A percentile compares a stretch with the other conserved stretches of the same genome.
Conservation (phyloP, 2,888 invertebrate species). For the Scaptodrosophila latifasciaeformis region DNA sequence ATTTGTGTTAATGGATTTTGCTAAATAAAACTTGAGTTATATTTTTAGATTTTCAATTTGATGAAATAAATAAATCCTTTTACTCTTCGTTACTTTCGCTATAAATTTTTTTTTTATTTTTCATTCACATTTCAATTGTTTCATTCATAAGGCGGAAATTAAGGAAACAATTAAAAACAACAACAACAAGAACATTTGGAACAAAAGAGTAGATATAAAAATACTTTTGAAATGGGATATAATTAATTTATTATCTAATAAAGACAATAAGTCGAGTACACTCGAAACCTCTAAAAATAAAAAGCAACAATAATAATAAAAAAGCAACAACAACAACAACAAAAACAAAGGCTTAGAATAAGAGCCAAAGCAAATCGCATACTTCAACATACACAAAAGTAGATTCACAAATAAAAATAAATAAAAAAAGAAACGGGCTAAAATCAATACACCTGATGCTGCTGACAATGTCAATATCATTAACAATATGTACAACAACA, state of each 20-base stretch:
- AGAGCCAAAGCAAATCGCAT: conserved; percentile 20
- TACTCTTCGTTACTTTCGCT: too few relatives aligned
- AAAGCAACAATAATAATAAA: neutral
- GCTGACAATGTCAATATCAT: conserved; percentile 57
- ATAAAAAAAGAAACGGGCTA: conserved; percentile 11
- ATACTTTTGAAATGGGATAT: conserved; percentile 56
- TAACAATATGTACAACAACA: conserved; percentile 40
- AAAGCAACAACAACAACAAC: conserved; percentile 7
- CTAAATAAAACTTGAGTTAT: too few relatives aligned
- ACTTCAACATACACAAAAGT: conserved; percentile 27
- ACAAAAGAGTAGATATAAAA: too few relatives aligned
- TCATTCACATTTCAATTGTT: too few relatives aligned
- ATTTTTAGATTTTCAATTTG: too few relatives aligned
- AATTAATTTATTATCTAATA: conserved; percentile 45
- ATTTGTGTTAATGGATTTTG: too few relatives aligned
- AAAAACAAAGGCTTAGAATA: conserved; percentile 25
- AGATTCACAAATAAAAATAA: conserved; percentile 32
- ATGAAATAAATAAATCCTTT: too few relatives aligned
- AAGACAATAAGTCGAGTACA: conserved; percentile 27
- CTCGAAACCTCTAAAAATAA: neutral
- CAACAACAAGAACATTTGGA: too few relatives aligned
- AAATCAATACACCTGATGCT: conserved; percentile 44
- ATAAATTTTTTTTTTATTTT: too few relatives aligned
- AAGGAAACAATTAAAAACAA: too few relatives aligned
- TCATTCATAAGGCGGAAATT: too few relatives aligned